Evolutionary conservation across 1,140 invertebrate genomes (phyloP).

Genomic region (Schlechtendalia chinensis): DNA sequence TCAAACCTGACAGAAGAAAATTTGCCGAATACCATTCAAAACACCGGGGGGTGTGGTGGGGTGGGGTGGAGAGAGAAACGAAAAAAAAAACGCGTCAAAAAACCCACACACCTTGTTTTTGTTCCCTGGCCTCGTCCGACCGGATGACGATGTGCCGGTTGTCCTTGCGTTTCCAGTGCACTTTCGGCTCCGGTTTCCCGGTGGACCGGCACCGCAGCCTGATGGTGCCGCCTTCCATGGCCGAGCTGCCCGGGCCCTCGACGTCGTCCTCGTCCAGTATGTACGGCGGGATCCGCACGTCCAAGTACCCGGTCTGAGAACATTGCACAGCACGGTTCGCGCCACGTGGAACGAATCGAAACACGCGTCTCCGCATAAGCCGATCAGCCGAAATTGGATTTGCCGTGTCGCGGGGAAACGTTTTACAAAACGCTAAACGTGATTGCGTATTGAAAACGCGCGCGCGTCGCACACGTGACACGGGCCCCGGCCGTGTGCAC

Average conservation of each 20-base stretch:
- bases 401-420: no score
- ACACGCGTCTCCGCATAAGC: neutral
- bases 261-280: constrained; percentile 71
- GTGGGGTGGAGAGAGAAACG: no score
- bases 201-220: constrained; percentile 68
- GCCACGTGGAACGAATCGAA: neutral
- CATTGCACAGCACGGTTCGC: no score
- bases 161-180: constrained; percentile 84
- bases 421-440: no score
- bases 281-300: constrained; percentile 81
- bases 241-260: constrained; percentile 66
- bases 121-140: constrained; percentile 50
- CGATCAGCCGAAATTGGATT: no score
- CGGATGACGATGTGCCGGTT: constrained; percentile 71
- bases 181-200: constrained; percentile 78
- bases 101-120: constrained; percentile 52
- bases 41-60: no score
- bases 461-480: no score
- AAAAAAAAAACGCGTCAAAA: no score
- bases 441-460: no score
- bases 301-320: constrained; percentile 67
- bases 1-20: no score
- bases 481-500: no score
- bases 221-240: constrained; percentile 75
- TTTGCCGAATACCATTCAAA: no score